Evolutionary conservation across 2,888 invertebrate species (phyloP).

Genomic region (Cetonia aurata): DNA sequence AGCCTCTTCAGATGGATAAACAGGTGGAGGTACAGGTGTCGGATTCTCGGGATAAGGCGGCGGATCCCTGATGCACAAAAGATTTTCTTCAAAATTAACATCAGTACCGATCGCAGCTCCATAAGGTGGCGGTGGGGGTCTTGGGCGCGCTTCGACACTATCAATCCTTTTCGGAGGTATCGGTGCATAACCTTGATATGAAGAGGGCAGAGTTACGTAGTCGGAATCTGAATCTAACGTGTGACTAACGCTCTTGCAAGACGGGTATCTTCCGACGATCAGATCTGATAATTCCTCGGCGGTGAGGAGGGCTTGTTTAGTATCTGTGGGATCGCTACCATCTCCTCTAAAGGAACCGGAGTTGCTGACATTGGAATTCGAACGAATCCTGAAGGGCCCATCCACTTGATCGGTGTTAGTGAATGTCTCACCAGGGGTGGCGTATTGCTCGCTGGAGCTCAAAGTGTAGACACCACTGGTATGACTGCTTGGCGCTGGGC

Average conservation of each 20-base stretch:
- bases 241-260: constrained; percentile 83
- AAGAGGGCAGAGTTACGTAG: constrained; percentile 82
- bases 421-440: constrained; percentile 55
- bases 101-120: constrained; percentile 59
- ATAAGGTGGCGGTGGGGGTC: constrained; percentile 68
- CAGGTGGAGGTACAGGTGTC: constrained; percentile 71
- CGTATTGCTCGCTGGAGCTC: constrained; percentile 62
- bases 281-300: constrained; percentile 87
- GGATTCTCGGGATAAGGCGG: constrained; percentile 74
- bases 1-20: constrained; percentile 77
- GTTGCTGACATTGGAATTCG: constrained; percentile 86
- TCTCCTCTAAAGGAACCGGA: constrained; percentile 86
- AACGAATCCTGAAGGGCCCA: constrained; percentile 73
- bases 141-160: constrained; percentile 67
- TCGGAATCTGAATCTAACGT: constrained; percentile 91
- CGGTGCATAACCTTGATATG: constrained; percentile 70
- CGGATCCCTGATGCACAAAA: constrained; percentile 70
- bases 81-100: constrained; percentile 53
- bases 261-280: constrained; percentile 85
- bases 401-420: constrained; percentile 65
- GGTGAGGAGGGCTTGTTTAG: constrained; percentile 71
- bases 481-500: constrained; percentile 81
- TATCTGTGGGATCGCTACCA: constrained; percentile 89
- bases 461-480: constrained; percentile 87
- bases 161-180: constrained; percentile 79